Base-by-base conservation (phyloP, 2,888 invertebrate genomes). In the Diaprepes abbreviatus region DNA sequence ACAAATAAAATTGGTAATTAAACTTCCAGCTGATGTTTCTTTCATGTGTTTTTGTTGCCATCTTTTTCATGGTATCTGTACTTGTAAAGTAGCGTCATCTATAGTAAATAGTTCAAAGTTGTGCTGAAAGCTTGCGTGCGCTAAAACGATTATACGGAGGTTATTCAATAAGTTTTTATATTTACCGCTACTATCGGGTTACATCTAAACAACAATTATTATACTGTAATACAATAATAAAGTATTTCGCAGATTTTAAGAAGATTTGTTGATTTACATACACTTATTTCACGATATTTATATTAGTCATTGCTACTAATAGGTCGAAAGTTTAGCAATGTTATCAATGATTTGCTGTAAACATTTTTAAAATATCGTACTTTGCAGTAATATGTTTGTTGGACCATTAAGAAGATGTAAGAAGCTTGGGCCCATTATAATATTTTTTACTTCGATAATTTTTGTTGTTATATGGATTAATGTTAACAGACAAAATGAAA, bases 321-420 rank as follows among this genome's bases (percentile, higher is more conserved):
- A 5, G 24, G 24, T 24, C 24, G 5, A 24, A 24, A 24, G 24
- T 24, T 24, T 24, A 4, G 24, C 24, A 24, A 24, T 24, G 5
- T 24, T 24, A 4, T 24, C 5, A 24, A 24, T 5, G 24, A 24
- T 5, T 4, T 3, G 3, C 3, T 5, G n/a, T 5, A n/a, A n/a
- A n/a, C 3, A n/a, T 35, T n/a, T n/a, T n/a, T n/a, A 35, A n/a
- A 10, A n/a, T 19, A 43, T 28, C 5, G 31, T 54, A 73, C 72
- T 36, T 67, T 73, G 71, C 52, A 48, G 71, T 71, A 77, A 71
- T 66, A 83, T 83, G 83, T 67, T 83, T 71, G 78, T 76, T 28
- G 80, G 79, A 48, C 81, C 81, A 17, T 45, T 81, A 31, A 77
- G 82, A 76, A 78, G 79, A 78, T 82, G 81, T 70, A 82, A 77